Conservation (phyloP, 2,113 vertebrate genomes). For the Hyla sarda region DNA sequence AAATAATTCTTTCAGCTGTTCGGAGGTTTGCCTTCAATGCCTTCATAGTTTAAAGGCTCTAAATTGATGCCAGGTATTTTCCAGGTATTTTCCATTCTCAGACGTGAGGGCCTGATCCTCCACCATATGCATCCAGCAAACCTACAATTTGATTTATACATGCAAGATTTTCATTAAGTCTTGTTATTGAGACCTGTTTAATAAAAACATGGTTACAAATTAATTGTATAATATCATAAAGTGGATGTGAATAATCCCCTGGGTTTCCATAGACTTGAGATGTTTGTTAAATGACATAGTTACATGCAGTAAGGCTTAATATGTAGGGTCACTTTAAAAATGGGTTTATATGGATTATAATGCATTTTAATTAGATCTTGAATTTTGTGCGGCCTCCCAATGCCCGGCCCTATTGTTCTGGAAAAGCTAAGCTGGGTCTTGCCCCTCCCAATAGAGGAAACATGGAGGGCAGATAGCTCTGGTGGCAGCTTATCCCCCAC, state of each 20-base stretch:
- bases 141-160: constrained; percentile 4
- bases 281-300: not conserved
- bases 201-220: not conserved
- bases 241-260: not conserved
- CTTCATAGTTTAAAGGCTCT: constrained; percentile 75
- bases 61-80: constrained; percentile 75
- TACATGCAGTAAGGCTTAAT: no score
- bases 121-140: constrained; percentile 53
- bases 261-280: not conserved
- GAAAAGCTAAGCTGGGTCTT: no score
- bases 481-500: no score
- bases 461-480: no score
- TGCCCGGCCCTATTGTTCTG: no score
- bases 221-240: not conserved
- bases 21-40: constrained; percentile 71
- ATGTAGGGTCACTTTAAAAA: no score
- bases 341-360: no score
- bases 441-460: no score
- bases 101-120: constrained; percentile 67
- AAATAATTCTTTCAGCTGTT: constrained; percentile 77
- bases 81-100: constrained; percentile 75
- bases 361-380: no score
- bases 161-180: constrained; percentile 7
- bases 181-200: constrained; percentile 1
- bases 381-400: no score